A percentile compares a stretch with the other conserved stretches of the same genome.
Conservation (phyloP, 2,888 invertebrate species). For the Lasius fuliginosus region DNA sequence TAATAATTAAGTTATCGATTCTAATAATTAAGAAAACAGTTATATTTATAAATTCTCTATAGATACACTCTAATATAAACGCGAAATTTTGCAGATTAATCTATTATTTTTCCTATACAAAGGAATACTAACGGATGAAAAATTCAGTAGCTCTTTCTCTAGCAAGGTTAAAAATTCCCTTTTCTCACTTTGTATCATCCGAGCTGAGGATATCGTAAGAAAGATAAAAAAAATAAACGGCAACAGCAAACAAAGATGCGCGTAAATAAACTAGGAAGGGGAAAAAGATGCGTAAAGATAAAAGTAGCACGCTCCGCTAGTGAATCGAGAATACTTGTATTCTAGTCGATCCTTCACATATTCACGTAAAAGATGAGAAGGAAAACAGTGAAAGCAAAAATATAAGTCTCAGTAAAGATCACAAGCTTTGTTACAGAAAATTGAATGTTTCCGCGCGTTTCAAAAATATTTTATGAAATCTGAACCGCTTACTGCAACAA, state of each 20-base stretch:
- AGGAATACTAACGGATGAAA: background rate
- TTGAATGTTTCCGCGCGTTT: background rate
- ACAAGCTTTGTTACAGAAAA: conserved; percentile 16
- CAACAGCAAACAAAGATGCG: conserved; percentile 13
- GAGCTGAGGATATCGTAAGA: conserved; percentile 24
- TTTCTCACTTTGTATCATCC: conserved; percentile 9
- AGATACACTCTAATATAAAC: conserved; percentile 4
- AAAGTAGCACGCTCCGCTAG: conserved; percentile 21
- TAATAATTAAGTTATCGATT: background rate
- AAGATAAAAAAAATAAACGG: conserved; percentile 32
- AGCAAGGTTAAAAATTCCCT: conserved; percentile 22
- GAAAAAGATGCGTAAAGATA: conserved; percentile 6
- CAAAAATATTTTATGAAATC: conserved; percentile 6
- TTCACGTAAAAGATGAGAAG: conserved; percentile 8
- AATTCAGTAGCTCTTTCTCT: background rate
- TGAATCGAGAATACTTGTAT: conserved; percentile 34
- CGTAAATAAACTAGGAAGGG: conserved; percentile 1
- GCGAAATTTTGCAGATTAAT: conserved; percentile 1
- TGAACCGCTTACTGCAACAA: background rate
- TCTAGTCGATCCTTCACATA: conserved; percentile 25
- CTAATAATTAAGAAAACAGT: background rate
- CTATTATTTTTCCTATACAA: conserved; percentile 1
- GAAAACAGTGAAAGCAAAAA: conserved; percentile 1
- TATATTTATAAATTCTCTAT: background rate
- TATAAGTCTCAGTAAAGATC: conserved; percentile 18